Conservation (phyloP, 2,888 invertebrate species). For the Clusia tigrina region DNA sequence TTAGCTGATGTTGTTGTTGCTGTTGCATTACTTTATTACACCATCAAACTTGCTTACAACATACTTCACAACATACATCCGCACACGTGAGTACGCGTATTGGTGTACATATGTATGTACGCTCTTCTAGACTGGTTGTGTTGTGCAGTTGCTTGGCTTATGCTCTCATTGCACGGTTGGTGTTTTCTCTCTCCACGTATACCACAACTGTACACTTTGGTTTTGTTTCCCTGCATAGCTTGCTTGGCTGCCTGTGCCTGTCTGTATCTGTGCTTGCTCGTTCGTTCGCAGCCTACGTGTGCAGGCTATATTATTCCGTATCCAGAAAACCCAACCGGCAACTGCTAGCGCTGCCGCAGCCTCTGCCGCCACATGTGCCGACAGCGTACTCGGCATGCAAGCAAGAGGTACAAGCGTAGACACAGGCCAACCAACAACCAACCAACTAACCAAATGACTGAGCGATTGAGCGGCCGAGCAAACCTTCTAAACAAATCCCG, state of each 20-base stretch:
- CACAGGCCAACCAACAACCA: slow-evolving; percentile 8
- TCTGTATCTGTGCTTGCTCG: slow-evolving; percentile 1
- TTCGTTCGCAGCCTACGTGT: neutral
- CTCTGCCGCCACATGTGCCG: neutral
- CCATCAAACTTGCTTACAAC: slow-evolving; percentile 24
- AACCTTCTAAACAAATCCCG: slow-evolving; percentile 34
- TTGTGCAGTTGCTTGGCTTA: neutral
- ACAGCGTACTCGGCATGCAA: neutral
- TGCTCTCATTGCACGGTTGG: neutral
- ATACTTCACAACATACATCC: slow-evolving; percentile 10
- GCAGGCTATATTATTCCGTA: neutral
- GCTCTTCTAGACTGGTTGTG: neutral
- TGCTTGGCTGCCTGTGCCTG: neutral
- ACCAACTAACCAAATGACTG: slow-evolving; percentile 1
- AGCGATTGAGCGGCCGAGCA: slow-evolving; percentile 1
- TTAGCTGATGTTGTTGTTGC: neutral
- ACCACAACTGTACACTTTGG: slow-evolving; percentile 23
- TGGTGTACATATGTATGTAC: too few species aligned
- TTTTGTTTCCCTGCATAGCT: slow-evolving; percentile 16
- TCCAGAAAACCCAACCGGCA: slow-evolving; percentile 15
- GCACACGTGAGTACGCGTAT: slow-evolving; percentile 6
- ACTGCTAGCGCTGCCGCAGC: neutral
- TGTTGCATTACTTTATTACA: slow-evolving; percentile 15
- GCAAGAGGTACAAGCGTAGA: neutral
- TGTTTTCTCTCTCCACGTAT: neutral